Evolutionary conservation across 2,888 invertebrate genomes (phyloP).

Genomic region (Ochropacha duplaris): DNA sequence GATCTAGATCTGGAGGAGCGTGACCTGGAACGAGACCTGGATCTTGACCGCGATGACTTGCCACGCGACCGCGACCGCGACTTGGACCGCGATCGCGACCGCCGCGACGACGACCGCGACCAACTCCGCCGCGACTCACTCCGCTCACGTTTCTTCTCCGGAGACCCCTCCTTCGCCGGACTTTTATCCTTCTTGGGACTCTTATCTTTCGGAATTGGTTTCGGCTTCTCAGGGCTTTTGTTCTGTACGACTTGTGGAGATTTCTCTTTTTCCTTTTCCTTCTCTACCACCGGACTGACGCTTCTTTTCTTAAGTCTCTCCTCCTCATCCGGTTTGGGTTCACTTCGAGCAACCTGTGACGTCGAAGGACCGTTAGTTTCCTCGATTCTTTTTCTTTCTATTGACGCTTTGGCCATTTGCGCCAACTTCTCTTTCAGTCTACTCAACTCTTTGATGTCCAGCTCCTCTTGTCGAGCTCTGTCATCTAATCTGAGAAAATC

Average conservation of each 20-base stretch:
- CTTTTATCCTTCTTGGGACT: constrained; percentile 39
- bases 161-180: constrained; percentile 46
- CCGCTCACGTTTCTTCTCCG: constrained; percentile 46
- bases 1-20: constrained; percentile 57
- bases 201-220: constrained; percentile 21
- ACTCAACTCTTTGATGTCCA: constrained; percentile 85
- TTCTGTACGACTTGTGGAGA: constrained; percentile 23
- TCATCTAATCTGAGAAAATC: constrained; percentile 80
- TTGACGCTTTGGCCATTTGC: constrained; percentile 87
- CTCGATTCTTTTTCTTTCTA: constrained; percentile 48
- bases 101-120: constrained; percentile 60
- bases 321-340: constrained; percentile 17
- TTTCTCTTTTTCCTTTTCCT: constrained; percentile 20
- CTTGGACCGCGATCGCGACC: constrained; percentile 42
- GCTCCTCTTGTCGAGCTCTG: constrained; percentile 78
- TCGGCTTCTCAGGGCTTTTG: constrained; percentile 19
- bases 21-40: constrained; percentile 45
- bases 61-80: constrained; percentile 50
- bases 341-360: constrained; percentile 30
- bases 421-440: constrained; percentile 86
- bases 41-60: constrained; percentile 52
- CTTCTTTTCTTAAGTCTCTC: constrained; percentile 4
- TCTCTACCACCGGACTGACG: constrained; percentile 7
- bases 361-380: constrained; percentile 54
- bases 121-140: constrained; percentile 50